Conservation (phyloP, 1,140 invertebrate species). For the Diplogasteroides magnus region DNA sequence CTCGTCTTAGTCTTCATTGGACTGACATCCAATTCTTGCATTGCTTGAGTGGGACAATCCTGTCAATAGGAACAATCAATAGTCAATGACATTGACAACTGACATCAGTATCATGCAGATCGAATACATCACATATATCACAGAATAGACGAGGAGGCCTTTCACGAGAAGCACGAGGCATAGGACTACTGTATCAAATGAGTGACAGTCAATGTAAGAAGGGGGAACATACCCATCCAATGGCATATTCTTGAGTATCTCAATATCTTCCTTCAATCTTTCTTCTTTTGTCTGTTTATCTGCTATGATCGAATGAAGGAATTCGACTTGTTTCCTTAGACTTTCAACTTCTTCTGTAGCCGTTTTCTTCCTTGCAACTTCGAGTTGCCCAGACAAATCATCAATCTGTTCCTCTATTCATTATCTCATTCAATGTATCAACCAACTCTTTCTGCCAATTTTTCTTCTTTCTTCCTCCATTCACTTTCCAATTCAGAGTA, state of each 20-base stretch:
- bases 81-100: slow-evolving; percentile 66
- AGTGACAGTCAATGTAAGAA: too few species aligned
- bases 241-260: not conserved
- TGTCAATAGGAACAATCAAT: not conserved
- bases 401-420: too few species aligned
- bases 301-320: not conserved
- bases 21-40: not conserved
- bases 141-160: slow-evolving; percentile 74
- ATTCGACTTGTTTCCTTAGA: not conserved
- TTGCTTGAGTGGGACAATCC: slow-evolving; percentile 4
- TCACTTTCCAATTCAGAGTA: not conserved
- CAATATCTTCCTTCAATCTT: not conserved
- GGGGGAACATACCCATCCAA: not conserved
- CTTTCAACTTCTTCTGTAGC: too few species aligned
- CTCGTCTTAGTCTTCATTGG: slow-evolving; percentile 9
- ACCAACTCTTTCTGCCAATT: not conserved
- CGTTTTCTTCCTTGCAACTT: too few species aligned
- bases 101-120: slow-evolving; percentile 91
- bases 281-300: not conserved
- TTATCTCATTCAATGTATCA: too few species aligned
- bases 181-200: not conserved
- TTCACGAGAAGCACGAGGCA: slow-evolving; percentile 1
- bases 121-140: slow-evolving; percentile 94
- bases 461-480: not conserved
- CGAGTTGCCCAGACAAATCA: too few species aligned